These are phyloP conservation scores for Oreochromis grahami DNA, from an alignment of 2,797 vertebrate genomes.

Conservation along the genomic window DNA sequence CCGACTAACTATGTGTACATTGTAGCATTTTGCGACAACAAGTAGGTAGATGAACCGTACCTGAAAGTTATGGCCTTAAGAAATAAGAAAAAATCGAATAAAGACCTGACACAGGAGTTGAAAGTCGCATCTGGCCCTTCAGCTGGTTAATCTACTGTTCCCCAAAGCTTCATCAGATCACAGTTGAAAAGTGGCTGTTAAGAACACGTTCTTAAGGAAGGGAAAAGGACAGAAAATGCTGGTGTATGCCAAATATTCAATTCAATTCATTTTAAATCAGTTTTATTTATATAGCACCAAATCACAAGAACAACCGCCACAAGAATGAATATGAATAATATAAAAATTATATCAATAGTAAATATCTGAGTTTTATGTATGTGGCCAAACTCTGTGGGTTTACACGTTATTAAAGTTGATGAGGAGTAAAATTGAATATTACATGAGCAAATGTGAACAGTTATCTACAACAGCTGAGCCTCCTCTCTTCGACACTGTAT, in stretches of 20 bases:
- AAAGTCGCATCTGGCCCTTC: neutral
- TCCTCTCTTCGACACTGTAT: neutral
- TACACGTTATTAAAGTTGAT: constrained; percentile 16
- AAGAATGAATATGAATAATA: neutral
- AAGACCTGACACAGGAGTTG: neutral
- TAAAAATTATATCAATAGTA: neutral
- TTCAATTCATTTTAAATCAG: neutral
- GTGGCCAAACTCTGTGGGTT: neutral
- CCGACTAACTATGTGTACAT: neutral
- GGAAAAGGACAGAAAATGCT: neutral
- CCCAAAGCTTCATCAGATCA: neutral
- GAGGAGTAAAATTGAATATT: neutral
- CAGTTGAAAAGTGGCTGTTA: neutral
- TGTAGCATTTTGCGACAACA: neutral
- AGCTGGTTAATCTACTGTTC: neutral
- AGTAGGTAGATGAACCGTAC: neutral
- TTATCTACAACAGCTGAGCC: constrained; percentile 10
- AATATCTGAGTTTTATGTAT: neutral
- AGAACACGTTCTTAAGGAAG: neutral
- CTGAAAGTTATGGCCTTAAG: neutral
- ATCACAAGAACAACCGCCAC: neutral
- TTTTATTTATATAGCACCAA: neutral
- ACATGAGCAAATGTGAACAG: constrained; percentile 14
- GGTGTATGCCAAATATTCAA: neutral
- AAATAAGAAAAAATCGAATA: neutral